phyloP scores from a whole-genome alignment of 2,797 vertebrate species.

The Potorous gilbertii region DNA sequence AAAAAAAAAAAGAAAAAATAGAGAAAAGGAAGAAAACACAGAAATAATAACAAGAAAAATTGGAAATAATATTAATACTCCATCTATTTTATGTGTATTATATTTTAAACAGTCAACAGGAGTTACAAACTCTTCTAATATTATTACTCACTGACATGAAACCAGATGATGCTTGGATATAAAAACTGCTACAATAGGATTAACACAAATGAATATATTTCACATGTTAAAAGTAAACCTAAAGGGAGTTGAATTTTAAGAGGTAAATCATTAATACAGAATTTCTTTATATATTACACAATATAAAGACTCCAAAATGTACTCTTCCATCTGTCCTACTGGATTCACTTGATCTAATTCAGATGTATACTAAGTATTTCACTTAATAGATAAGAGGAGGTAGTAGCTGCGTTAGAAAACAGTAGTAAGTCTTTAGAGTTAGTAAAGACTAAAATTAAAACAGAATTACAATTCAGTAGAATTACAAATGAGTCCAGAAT shows the following conservation, averaged over 20 bases:
- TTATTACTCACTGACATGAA: constrained; percentile 60
- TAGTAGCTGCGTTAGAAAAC: neutral
- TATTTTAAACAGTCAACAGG: constrained; percentile 62
- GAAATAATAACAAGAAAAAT: neutral
- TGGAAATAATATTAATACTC: constrained; percentile 29
- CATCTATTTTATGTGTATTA: constrained; percentile 40
- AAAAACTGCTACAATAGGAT: constrained; percentile 43
- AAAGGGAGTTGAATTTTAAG: constrained; percentile 43
- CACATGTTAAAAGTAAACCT: constrained; percentile 62
- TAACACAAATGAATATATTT: constrained; percentile 59
- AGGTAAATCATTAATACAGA: constrained; percentile 53
- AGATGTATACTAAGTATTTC: constrained; percentile 55
- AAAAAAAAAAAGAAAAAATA: constrained; percentile 53
- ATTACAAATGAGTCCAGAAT: neutral
- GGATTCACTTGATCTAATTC: constrained; percentile 61
- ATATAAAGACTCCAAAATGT: constrained; percentile 58
- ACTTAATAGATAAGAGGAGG: constrained; percentile 43
- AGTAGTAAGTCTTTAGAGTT: neutral
- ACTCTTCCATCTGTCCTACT: constrained; percentile 31
- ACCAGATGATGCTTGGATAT: neutral
- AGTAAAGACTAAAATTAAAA: neutral
- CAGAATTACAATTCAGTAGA: neutral
- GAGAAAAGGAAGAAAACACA: constrained; percentile 15
- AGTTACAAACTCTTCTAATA: constrained; percentile 68
- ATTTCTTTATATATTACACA: constrained; percentile 27